phyloP scores from a whole-genome alignment of 1,140 invertebrate species.

The Linepithema humile region DNA sequence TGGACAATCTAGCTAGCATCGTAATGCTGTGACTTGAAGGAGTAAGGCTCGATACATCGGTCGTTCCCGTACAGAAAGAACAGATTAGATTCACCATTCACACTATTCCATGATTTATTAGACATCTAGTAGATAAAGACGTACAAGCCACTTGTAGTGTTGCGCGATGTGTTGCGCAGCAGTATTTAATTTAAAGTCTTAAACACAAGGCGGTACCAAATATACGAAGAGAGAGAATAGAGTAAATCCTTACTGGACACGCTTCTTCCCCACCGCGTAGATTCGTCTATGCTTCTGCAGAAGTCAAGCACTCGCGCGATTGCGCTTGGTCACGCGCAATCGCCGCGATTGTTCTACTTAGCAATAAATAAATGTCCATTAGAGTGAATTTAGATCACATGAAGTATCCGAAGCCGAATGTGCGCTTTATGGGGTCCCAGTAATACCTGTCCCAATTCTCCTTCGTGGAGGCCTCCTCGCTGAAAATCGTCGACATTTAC shows the following conservation, averaged over 20 bases:
- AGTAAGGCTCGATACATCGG: not conserved
- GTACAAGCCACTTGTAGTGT: conserved; percentile 3
- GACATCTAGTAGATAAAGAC: conserved; percentile 44
- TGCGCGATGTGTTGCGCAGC: not conserved
- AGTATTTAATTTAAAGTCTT: conserved; percentile 9
- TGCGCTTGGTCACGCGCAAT: not conserved
- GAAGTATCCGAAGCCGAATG: conserved; percentile 95
- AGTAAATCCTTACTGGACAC: not conserved
- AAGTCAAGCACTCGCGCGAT: conserved; percentile 22
- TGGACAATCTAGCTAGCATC: not conserved
- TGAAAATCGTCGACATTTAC: conserved; percentile 73
- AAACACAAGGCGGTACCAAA: conserved; percentile 40
- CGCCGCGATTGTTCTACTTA: conserved; percentile 71
- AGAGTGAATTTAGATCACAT: conserved; percentile 85
- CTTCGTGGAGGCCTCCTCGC: conserved; percentile 92
- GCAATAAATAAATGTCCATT: conserved; percentile 74
- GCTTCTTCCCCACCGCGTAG: conserved; percentile 4
- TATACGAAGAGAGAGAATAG: conserved; percentile 26
- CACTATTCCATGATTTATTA: conserved; percentile 45
- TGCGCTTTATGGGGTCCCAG: conserved; percentile 95
- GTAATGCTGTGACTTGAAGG: not conserved
- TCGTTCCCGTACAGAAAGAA: conserved; percentile 30
- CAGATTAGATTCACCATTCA: conserved; percentile 9
- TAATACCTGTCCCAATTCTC: conserved; percentile 97
- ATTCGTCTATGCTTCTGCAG: conserved; percentile 3